These are phyloP conservation scores for Oscheius onirici DNA, from an alignment of 2,888 invertebrate species.

Conservation along the genomic window DNA sequence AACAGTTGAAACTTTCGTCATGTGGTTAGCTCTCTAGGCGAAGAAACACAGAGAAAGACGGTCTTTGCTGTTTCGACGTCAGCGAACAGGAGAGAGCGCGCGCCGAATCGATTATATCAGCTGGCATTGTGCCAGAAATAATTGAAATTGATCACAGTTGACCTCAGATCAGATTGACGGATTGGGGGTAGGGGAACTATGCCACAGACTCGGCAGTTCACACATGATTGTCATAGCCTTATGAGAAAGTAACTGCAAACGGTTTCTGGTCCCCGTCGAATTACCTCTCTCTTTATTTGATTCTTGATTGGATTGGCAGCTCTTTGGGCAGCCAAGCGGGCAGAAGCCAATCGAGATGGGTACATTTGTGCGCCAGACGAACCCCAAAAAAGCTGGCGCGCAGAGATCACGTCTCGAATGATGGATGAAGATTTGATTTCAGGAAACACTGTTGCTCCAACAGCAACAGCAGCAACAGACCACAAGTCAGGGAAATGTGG, in stretches of 20 bases:
- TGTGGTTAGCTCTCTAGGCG: not conserved
- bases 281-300: too few species aligned
- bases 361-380: too few species aligned
- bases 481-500: conserved; percentile 8
- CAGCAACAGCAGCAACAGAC: conserved; percentile 20
- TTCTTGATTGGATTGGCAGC: too few species aligned
- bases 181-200: too few species aligned
- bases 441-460: conserved; percentile 28
- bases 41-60: not conserved
- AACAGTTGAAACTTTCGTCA: not conserved
- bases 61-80: conserved; percentile 31
- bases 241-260: too few species aligned
- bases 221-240: too few species aligned
- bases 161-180: too few species aligned
- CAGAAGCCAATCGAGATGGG: too few species aligned
- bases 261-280: too few species aligned
- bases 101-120: conserved; percentile 18
- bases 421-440: conserved; percentile 18
- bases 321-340: too few species aligned
- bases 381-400: not conserved
- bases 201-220: too few species aligned
- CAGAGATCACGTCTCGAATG: not conserved
- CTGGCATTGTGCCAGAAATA: not conserved
- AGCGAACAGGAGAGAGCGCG: conserved; percentile 5
- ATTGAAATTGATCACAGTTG: not conserved